Evolutionary conservation across 2,113 vertebrate genomes (phyloP).

Genomic region (Nothoprocta perdicaria): DNA sequence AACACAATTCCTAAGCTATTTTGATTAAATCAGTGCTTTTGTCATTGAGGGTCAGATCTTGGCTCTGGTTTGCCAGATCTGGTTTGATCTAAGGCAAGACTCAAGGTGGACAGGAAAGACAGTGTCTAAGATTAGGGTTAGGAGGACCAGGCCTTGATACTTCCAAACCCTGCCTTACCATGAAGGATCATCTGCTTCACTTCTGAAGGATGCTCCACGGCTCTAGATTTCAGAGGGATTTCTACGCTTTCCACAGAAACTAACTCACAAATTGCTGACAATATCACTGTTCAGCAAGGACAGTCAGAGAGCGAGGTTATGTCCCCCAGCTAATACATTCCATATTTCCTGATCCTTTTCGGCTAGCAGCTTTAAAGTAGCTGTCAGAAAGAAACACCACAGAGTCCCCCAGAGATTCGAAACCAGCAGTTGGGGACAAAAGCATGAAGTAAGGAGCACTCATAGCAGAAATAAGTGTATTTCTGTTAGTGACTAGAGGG

Average conservation of each 20-base stretch:
- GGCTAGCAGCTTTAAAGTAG: neutral
- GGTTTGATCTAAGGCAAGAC: neutral
- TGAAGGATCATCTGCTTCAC: neutral
- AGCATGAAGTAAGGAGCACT: neutral
- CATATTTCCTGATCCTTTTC: neutral
- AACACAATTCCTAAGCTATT: neutral
- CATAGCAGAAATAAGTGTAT: neutral
- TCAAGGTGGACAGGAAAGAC: neutral
- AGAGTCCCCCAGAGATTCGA: neutral
- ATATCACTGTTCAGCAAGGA: neutral
- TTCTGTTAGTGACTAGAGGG: neutral
- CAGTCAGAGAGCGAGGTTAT: neutral
- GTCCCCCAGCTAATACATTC: neutral
- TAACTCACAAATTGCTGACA: neutral
- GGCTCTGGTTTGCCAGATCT: neutral
- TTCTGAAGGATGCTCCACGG: rapidly evolving
- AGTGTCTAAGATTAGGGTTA: neutral
- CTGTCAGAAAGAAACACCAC: neutral
- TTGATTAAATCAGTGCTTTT: neutral
- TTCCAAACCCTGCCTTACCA: neutral
- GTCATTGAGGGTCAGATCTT: neutral
- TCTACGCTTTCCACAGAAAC: neutral
- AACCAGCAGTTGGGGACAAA: neutral
- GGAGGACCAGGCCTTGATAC: neutral
- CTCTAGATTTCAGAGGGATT: neutral